Evolutionary conservation across 2,113 vertebrate species (phyloP).

Genomic region (Nerophis ophidion): DNA sequence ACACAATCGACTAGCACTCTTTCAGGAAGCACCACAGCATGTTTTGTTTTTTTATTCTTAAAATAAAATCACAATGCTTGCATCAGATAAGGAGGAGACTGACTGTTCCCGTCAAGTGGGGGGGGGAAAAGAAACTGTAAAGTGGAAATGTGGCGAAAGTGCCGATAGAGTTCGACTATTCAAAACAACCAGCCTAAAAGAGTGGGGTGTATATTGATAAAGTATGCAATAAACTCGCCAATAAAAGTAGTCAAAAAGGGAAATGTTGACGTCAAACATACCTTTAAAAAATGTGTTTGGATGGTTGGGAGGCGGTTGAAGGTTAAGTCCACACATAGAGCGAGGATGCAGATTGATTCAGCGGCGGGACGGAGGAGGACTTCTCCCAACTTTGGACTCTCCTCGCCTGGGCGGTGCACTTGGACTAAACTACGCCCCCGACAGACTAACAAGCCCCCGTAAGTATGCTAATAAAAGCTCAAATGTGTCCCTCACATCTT

Average conservation of each 20-base stretch:
- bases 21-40: constrained; percentile 51
- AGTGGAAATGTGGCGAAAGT: neutral
- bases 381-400: constrained; percentile 45
- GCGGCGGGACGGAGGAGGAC: constrained; percentile 26
- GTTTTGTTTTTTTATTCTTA: constrained; percentile 46
- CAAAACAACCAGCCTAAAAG: neutral
- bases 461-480: neutral
- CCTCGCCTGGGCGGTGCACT: constrained; percentile 39
- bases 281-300: neutral
- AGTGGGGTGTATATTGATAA: neutral
- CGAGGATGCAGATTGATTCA: constrained; percentile 25
- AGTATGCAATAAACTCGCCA: neutral
- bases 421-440: constrained; percentile 42
- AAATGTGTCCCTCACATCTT: neutral
- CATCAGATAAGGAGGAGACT: constrained; percentile 63
- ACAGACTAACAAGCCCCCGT: neutral
- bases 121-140: constrained; percentile 37
- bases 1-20: constrained; percentile 45
- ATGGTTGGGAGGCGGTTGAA: neutral
- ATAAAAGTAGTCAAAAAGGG: no score
- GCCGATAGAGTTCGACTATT: neutral
- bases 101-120: constrained; percentile 47
- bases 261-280: neutral
- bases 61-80: constrained; percentile 67
- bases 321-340: constrained; percentile 47